Percentiles rank a stretch among this genome's conserved stretches.
phyloP scores from a whole-genome alignment of 2,888 invertebrate species.

The Odontothrips loti region DNA sequence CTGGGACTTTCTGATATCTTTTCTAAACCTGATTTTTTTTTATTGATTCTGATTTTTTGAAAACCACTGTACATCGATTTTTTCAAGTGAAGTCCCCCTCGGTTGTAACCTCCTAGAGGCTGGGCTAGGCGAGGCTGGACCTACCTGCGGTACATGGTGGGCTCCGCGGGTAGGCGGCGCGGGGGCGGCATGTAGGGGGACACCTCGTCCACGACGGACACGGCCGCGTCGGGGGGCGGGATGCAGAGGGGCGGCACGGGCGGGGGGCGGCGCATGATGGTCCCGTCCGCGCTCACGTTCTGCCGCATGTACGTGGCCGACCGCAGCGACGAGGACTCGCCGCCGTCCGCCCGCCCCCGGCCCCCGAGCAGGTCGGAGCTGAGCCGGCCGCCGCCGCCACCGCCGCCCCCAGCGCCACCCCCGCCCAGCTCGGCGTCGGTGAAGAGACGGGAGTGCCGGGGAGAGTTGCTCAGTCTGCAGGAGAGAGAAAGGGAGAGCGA shows the following conservation, averaged over 20 bases:
- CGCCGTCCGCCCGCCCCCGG: slow-evolving; percentile 1
- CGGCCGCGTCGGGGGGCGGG: neutral
- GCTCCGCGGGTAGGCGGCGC: neutral
- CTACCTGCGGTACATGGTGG: neutral
- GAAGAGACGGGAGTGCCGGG: neutral
- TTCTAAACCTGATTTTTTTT: no score
- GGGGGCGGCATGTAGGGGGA: neutral
- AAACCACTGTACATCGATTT: no score
- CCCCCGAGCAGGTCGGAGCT: neutral
- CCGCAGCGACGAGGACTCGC: slow-evolving; percentile 9
- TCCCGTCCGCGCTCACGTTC: slow-evolving; percentile 17
- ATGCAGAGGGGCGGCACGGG: neutral
- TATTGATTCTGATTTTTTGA: no score
- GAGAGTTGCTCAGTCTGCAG: neutral
- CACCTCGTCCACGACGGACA: neutral
- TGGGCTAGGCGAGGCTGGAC: no score
- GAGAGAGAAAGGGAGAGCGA: neutral
- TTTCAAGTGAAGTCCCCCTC: no score
- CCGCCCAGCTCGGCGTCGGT: neutral
- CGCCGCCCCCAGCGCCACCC: neutral
- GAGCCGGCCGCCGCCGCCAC: neutral
- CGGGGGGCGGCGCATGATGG: neutral
- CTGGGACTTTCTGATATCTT: no score
- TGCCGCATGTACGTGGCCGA: neutral
- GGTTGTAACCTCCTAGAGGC: no score